Percentiles rank a stretch among this genome's conserved stretches.
These are phyloP conservation scores for Diarsia rubi DNA, from an alignment of 2,888 invertebrate species.

Conservation along the genomic window DNA sequence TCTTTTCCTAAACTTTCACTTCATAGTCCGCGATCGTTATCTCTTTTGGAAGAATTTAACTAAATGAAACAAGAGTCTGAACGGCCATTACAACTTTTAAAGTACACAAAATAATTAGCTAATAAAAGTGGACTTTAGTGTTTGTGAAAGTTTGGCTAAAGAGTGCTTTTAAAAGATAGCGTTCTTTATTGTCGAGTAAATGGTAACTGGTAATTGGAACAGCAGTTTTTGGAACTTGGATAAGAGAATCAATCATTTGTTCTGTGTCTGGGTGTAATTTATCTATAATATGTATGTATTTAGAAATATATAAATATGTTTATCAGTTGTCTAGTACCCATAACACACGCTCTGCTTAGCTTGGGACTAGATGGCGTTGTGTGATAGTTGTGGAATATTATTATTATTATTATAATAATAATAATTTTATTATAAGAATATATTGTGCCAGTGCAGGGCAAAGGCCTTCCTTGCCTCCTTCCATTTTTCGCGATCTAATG, in stretches of 20 bases:
- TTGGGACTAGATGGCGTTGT: too few relatives aligned
- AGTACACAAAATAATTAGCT: conserved; percentile 52
- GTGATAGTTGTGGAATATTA: too few relatives aligned
- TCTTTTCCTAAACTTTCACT: conserved; percentile 64
- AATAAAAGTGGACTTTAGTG: conserved; percentile 43
- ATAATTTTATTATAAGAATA: too few relatives aligned
- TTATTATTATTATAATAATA: too few relatives aligned
- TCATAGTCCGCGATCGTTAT: conserved; percentile 38
- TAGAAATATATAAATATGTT: too few relatives aligned
- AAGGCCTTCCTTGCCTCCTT: too few relatives aligned
- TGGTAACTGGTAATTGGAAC: conserved; percentile 12
- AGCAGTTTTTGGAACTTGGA: background rate
- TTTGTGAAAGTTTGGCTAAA: conserved; percentile 12
- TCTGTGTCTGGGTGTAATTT: too few relatives aligned
- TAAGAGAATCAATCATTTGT: background rate
- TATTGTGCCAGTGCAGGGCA: too few relatives aligned
- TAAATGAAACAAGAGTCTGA: conserved; percentile 31
- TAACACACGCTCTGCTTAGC: too few relatives aligned
- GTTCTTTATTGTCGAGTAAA: conserved; percentile 31
- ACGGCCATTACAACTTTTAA: conserved; percentile 53
- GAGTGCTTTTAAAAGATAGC: conserved; percentile 46
- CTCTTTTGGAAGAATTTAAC: conserved; percentile 26
- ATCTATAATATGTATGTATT: too few relatives aligned
- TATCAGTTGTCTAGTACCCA: too few relatives aligned
- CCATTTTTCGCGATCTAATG: too few relatives aligned